Evolutionary conservation across 2,888 invertebrate species (phyloP), one percentile per base, ranked within the genome.

Genomic region (Amblyjoppa fuscipennis): DNA sequence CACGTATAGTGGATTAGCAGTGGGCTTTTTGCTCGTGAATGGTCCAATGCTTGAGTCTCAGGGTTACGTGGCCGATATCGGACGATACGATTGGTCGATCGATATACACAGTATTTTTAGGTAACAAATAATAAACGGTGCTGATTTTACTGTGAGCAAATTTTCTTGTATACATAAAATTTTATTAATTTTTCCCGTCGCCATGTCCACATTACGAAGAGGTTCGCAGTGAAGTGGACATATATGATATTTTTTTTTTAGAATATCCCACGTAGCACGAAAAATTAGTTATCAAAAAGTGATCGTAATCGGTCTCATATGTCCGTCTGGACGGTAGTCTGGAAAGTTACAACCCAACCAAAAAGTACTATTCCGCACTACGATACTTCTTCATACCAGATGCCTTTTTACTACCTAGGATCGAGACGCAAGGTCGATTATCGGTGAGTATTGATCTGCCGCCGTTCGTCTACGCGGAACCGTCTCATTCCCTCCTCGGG

Each of bases 71-170:
- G 56, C 20, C 25, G 11, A 59, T 11, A 59, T 28, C 9, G 3
- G 25, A 59, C 4, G 16, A 59, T 59, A 59, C 13, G 28, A 3
- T 45, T 59, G 16, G 41, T 59, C 41, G 16, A 41, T 59, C 38
- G 73, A 41, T 59, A 41, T 41, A 59, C 28, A 59, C 73, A 73
- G 73, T 73, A 73, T 73, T 73, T 41, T 13, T 59, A 59, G 59
- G 64, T 20, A 56, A 56, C 3, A 7, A 13, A 38, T 64, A 73
- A 73, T 73, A 73, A 73, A 73, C 13, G 45, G 59, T 73, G 73
- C 16, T 73, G 16, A 56, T 59, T 28, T 41, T 28, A 59, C 28
- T 41, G 2, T 59, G 20, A 41, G 38, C 53, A 41, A 41, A 41
- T 41, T 49, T 49, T 49, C 45, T 49, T 49, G 45, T 16, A 41